A percentile compares a stretch with the other conserved stretches of the same genome.
These are phyloP conservation scores for Caenorhabditis sulstoni DNA, from an alignment of 2,888 invertebrate species.

Conservation along the genomic window DNA sequence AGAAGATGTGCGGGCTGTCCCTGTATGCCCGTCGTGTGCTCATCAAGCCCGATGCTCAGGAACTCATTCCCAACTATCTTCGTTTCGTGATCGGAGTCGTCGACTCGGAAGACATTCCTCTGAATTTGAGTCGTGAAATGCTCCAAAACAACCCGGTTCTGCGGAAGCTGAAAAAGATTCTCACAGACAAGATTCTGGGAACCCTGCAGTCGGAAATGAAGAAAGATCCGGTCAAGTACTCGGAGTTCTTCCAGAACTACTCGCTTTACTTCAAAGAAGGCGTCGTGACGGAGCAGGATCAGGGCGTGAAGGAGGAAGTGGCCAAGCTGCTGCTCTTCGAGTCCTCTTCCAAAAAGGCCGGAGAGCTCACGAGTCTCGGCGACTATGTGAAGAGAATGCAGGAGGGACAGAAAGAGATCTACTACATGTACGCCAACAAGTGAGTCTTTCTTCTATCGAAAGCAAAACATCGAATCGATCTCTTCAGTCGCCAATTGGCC, in stretches of 20 bases:
- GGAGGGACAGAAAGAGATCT: conserved; percentile 90
- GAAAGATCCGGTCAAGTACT: conserved; percentile 89
- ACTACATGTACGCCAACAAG: conserved; percentile 94
- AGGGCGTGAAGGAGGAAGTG: conserved; percentile 91
- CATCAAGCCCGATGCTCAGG: conserved; percentile 85
- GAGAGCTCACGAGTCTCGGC: conserved; percentile 84
- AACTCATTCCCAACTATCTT: conserved; percentile 85
- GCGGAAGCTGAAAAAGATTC: conserved; percentile 89
- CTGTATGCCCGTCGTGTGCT: conserved; percentile 89
- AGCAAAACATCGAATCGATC: neutral
- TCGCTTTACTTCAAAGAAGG: conserved; percentile 95
- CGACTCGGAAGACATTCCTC: conserved; percentile 97
- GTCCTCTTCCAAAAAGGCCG: conserved; percentile 85
- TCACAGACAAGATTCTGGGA: conserved; percentile 85
- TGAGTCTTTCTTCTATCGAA: conserved; percentile 81
- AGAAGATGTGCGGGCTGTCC: conserved; percentile 90
- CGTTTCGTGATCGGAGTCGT: conserved; percentile 96
- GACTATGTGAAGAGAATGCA: conserved; percentile 89
- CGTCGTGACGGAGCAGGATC: conserved; percentile 89
- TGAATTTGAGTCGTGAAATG: conserved; percentile 95
- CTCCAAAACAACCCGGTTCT: conserved; percentile 94
- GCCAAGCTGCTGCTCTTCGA: conserved; percentile 93
- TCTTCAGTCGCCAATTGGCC: conserved; percentile 89
- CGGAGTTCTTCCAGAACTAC: conserved; percentile 92
- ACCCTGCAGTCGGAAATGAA: conserved; percentile 85